These are phyloP conservation scores for Poecilia wingei DNA, from an alignment of 2,797 vertebrate species.

Conservation along the genomic window DNA sequence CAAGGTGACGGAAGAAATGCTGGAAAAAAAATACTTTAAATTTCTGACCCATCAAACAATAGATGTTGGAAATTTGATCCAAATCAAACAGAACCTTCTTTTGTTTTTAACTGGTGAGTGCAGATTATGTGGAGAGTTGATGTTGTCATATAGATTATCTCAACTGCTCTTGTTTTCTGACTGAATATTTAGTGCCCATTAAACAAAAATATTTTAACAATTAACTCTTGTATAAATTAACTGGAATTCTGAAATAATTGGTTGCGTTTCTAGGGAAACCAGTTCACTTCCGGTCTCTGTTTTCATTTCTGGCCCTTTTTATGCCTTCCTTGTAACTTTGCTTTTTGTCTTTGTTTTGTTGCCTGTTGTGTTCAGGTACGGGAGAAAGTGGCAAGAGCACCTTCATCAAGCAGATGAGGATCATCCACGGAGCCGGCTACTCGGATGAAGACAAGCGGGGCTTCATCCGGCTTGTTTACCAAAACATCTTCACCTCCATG, in stretches of 20 bases:
- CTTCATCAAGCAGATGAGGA: slow-evolving; percentile 97
- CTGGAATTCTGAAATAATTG: background rate
- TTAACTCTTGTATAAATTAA: background rate
- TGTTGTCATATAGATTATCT: background rate
- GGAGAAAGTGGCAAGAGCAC: slow-evolving; percentile 98
- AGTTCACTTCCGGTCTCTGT: background rate
- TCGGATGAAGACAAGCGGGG: slow-evolving; percentile 94
- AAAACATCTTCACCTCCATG: slow-evolving; percentile 98
- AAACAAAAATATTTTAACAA: no score
- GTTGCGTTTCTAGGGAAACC: background rate
- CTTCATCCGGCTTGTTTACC: slow-evolving; percentile 94
- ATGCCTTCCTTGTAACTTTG: background rate
- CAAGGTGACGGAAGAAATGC: background rate
- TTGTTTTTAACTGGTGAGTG: background rate
- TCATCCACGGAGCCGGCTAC: slow-evolving; percentile 95
- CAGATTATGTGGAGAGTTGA: background rate
- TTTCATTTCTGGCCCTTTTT: background rate
- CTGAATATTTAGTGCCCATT: no score
- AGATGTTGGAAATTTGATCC: background rate
- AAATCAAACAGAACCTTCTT: background rate
- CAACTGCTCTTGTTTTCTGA: no score
- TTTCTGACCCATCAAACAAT: background rate
- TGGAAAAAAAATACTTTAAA: background rate
- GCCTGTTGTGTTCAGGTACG: slow-evolving; percentile 79
- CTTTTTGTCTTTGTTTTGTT: background rate